These are phyloP conservation scores for Arenicola marina DNA, from an alignment of 2,888 invertebrate species.

Conservation along the genomic window DNA sequence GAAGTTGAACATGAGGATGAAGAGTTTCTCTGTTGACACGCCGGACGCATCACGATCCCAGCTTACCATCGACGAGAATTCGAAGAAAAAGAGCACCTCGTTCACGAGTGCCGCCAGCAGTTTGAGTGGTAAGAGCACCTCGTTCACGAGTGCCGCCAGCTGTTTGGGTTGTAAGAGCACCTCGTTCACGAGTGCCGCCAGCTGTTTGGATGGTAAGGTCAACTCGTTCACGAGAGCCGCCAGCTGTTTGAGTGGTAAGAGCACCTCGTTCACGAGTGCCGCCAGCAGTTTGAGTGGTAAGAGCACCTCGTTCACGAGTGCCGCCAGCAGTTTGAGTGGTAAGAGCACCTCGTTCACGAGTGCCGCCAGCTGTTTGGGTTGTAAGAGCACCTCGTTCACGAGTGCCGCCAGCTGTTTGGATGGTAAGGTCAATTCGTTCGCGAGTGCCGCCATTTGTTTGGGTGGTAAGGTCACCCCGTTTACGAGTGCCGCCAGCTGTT, in stretches of 20 bases:
- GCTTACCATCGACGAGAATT: slow-evolving; percentile 51
- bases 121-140: not conserved
- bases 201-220: slow-evolving; percentile 1
- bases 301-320: too few species aligned
- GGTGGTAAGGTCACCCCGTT: too few species aligned
- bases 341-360: too few species aligned
- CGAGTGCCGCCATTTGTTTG: too few species aligned
- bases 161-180: too few species aligned
- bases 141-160: too few species aligned
- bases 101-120: slow-evolving; percentile 30
- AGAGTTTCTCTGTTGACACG: slow-evolving; percentile 94
- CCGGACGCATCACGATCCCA: slow-evolving; percentile 72
- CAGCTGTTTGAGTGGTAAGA: slow-evolving; percentile 36
- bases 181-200: slow-evolving; percentile 38
- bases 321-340: too few species aligned
- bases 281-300: slow-evolving; percentile 1
- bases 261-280: slow-evolving; percentile 44
- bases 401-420: too few species aligned
- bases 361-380: too few species aligned
- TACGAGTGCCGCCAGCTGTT: too few species aligned
- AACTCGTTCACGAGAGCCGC: slow-evolving; percentile 41
- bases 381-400: too few species aligned
- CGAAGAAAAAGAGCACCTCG: slow-evolving; percentile 57
- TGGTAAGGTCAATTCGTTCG: too few species aligned
- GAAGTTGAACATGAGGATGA: slow-evolving; percentile 96